Conservation (phyloP, 1,140 invertebrate genomes). For the Oreohelix idahoensis region DNA sequence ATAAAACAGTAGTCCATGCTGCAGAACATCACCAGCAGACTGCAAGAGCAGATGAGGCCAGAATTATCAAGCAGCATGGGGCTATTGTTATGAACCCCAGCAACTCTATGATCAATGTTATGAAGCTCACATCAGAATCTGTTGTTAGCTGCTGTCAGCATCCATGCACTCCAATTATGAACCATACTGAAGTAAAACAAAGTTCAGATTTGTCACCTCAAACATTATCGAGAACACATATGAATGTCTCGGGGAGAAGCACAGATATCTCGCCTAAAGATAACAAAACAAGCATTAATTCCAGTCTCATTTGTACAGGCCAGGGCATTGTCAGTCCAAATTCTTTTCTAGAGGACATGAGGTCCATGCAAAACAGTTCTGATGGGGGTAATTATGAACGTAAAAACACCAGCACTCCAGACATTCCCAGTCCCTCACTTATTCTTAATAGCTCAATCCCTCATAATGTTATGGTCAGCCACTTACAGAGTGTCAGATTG, state of each 20-base stretch:
- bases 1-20: background rate
- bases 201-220: background rate
- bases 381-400: background rate
- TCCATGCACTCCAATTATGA: background rate
- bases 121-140: background rate
- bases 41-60: background rate
- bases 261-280: background rate
- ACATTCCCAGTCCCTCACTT: constrained; percentile 49
- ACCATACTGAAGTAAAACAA: background rate
- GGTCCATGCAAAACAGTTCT: constrained; percentile 26
- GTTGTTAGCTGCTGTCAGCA: background rate
- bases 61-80: background rate
- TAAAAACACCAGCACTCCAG: constrained; percentile 32
- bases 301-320: constrained; percentile 15
- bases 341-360: constrained; percentile 57
- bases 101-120: background rate
- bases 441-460: constrained; percentile 56
- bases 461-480: constrained; percentile 54
- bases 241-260: background rate
- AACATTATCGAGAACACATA: background rate
- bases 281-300: constrained; percentile 8
- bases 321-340: constrained; percentile 54
- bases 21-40: background rate
- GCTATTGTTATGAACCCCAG: background rate
- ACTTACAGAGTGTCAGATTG: constrained; percentile 49